These are phyloP conservation scores for Apotomis betuletana DNA, from an alignment of 2,888 invertebrate genomes.

Conservation along the genomic window DNA sequence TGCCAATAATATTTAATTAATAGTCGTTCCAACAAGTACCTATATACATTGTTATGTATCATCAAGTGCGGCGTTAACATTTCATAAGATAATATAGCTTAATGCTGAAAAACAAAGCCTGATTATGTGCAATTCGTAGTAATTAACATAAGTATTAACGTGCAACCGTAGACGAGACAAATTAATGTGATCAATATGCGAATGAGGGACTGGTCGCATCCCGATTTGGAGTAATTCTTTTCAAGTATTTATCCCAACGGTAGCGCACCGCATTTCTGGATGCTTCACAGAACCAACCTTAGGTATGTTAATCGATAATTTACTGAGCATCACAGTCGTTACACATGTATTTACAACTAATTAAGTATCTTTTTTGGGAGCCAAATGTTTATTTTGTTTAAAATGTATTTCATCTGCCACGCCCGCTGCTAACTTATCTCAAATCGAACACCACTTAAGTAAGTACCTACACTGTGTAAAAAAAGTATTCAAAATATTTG, in stretches of 20 bases:
- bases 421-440: neutral
- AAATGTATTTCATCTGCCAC: constrained; percentile 26
- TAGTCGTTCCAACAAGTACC: no score
- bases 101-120: constrained; percentile 5
- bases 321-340: constrained; percentile 40
- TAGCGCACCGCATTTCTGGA: constrained; percentile 43
- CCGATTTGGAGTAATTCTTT: constrained; percentile 42
- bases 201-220: constrained; percentile 35
- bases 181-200: constrained; percentile 41
- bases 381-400: constrained; percentile 36
- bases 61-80: no score
- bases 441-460: neutral
- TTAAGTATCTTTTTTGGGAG: constrained; percentile 35
- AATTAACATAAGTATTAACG: constrained; percentile 32
- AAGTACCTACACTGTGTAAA: neutral
- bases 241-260: constrained; percentile 41
- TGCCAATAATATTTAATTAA: no score
- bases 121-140: constrained; percentile 10
- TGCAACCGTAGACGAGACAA: constrained; percentile 34
- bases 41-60: no score
- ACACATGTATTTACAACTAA: constrained; percentile 41
- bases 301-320: constrained; percentile 43
- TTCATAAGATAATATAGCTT: neutral
- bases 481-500: neutral
- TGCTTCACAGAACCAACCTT: constrained; percentile 41